Evolutionary conservation across 2,888 invertebrate species (phyloP).

Genomic region (Drosophila bunnanda): DNA sequence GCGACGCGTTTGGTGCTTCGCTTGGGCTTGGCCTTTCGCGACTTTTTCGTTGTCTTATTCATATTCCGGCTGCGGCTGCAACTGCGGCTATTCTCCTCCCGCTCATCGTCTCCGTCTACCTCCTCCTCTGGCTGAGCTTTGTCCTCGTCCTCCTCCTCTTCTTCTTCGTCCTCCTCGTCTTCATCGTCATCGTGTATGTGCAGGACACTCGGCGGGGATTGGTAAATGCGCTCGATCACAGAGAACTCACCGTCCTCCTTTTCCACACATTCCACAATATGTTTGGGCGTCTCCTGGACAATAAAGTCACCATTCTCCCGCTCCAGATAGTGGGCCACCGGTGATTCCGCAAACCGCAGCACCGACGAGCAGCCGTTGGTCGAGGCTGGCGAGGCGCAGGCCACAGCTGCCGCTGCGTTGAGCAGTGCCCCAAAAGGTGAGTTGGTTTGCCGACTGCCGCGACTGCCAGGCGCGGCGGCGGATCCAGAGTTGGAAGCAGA

Average conservation of each 20-base stretch:
- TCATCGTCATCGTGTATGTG: conserved; percentile 84
- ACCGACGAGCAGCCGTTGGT: conserved; percentile 79
- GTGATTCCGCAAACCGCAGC: conserved; percentile 83
- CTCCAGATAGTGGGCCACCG: conserved; percentile 84
- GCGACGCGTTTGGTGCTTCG: conserved; percentile 46
- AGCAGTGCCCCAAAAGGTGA: conserved; percentile 80
- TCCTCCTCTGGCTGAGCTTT: conserved; percentile 42
- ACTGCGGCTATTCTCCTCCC: conserved; percentile 64
- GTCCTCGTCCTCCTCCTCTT: conserved; percentile 67
- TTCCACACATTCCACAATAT: conserved; percentile 84
- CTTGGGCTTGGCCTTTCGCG: conserved; percentile 59
- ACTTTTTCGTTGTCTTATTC: conserved; percentile 55
- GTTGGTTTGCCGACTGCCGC: conserved; percentile 67
- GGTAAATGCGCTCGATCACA: conserved; percentile 84
- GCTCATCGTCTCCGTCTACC: conserved; percentile 64
- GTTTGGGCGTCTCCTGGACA: conserved; percentile 84
- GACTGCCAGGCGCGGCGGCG: conserved; percentile 21
- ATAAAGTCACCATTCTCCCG: conserved; percentile 85
- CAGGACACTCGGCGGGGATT: conserved; percentile 83
- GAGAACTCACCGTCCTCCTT: conserved; percentile 84
- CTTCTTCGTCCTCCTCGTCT: conserved; percentile 77
- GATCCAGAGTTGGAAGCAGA: conserved; percentile 35
- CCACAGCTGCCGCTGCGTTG: conserved; percentile 66
- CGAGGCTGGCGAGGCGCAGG: conserved; percentile 74
- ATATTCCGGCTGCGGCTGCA: conserved; percentile 48